phyloP scores from a whole-genome alignment of 2,888 invertebrate species.

The Stegana nigrithorax region DNA sequence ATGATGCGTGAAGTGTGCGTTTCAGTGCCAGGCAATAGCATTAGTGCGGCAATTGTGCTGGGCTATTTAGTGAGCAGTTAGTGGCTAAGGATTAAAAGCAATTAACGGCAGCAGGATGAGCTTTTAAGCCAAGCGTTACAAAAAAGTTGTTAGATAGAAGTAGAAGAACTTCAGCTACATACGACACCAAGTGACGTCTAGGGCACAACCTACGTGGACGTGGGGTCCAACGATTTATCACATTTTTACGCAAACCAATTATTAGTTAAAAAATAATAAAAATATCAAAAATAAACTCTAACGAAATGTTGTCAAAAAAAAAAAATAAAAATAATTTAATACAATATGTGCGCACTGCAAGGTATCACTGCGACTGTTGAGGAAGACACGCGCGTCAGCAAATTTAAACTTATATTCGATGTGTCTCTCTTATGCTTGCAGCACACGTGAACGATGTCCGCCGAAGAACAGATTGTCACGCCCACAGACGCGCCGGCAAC shows the following conservation, averaged over 20 bases:
- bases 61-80: conserved; percentile 7
- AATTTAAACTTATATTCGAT: not conserved
- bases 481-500: conserved; percentile 35
- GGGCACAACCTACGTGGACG: conserved; percentile 51
- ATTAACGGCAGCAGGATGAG: conserved; percentile 21
- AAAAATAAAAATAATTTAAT: not conserved
- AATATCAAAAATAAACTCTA: too few species aligned
- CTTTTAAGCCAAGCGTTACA: not conserved
- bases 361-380: too few species aligned
- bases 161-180: not conserved
- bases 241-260: not conserved
- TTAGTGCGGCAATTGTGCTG: conserved; percentile 26
- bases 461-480: conserved; percentile 52
- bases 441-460: conserved; percentile 44
- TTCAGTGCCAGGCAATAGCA: not conserved
- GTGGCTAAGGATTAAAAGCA: not conserved
- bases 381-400: too few species aligned
- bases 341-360: too few species aligned
- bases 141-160: conserved; percentile 9
- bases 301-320: too few species aligned
- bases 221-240: conserved; percentile 7
- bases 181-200: conserved; percentile 54
- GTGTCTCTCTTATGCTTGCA: not conserved
- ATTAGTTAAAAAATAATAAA: not conserved
- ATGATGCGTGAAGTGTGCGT: conserved; percentile 49